Base-by-base conservation (phyloP, 2,888 invertebrate genomes). In the Gastracanthus pulcherrimus region DNA sequence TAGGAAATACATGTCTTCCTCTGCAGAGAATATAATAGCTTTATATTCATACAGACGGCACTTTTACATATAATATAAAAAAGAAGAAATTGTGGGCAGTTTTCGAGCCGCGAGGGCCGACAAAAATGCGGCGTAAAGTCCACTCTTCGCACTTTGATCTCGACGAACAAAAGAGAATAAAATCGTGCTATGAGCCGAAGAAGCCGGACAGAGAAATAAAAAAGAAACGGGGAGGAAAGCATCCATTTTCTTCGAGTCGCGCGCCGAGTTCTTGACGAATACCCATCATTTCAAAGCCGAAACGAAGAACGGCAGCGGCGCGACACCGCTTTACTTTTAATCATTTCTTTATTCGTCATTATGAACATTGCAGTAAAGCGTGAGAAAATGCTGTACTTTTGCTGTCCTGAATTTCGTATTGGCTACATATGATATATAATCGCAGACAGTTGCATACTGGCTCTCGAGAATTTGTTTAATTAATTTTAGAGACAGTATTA, bases 401-500 rank as follows among this genome's bases (percentile, higher is more conserved):
- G 19, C 11, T 64, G 36, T 58, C 64, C 11, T 23, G 64, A 64
- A 64, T 64, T 64, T 64, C 38, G 13, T 23, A 64, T 64, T 36
- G 13, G 58, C 58, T 16, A 16, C n/a, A n/a, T 58, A 29, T 58
- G 29, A 29, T 13, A 13, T 13, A 23, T 11, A 26, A 11, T 11
- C 29, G 58, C 23, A 26, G 26, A 5, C 29, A 13, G 23, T 11
- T 29, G 31, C 31, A 11, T 16, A 38, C 3, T 41, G 26, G 26
- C 29, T n/a, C 31, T 4, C n/a, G 41, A 4, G 64, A 48, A 66
- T 76, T 76, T 64, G 76, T 76, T 66, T 66, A 76, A 76, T 76
- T 76, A 76, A 76, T 76, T 76, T 76, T 55, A 11, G 38, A 76
- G 66, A 76, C 64, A 38, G 64, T 36, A 64, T 72, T 74, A 74